A percentile compares a stretch with the other conserved stretches of the same genome.
Evolutionary conservation across 2,888 invertebrate genomes (phyloP).

Genomic region (Tenthredo notha): DNA sequence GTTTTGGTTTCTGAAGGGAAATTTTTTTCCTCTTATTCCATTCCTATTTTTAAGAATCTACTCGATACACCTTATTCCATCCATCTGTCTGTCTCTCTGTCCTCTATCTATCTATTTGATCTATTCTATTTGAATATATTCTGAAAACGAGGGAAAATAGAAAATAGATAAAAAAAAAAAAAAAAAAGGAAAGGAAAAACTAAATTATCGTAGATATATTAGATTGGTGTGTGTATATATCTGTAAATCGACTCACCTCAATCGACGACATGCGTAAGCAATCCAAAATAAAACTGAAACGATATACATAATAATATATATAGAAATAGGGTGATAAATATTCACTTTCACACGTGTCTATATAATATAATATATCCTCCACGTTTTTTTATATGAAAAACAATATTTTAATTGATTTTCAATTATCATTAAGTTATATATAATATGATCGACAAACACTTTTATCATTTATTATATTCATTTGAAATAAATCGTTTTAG

Average conservation of each 20-base stretch:
- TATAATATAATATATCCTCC: background rate
- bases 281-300: slow-evolving; percentile 53
- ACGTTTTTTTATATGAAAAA: background rate
- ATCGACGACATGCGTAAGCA: slow-evolving; percentile 70
- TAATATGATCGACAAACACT: too few relatives aligned
- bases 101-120: slow-evolving; percentile 26
- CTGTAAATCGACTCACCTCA: slow-evolving; percentile 58
- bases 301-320: background rate
- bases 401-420: background rate
- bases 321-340: background rate
- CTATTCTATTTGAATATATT: background rate
- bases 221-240: background rate
- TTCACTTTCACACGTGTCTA: background rate
- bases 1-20: slow-evolving; percentile 36
- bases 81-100: slow-evolving; percentile 57
- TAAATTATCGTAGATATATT: too few relatives aligned
- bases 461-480: background rate
- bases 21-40: slow-evolving; percentile 34
- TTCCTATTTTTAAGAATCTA: slow-evolving; percentile 41
- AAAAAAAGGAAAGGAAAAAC: background rate
- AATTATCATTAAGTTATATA: background rate
- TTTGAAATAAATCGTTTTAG: background rate
- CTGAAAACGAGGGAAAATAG: too few relatives aligned
- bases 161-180: background rate
- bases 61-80: background rate